phyloP scores from a whole-genome alignment of 2,888 invertebrate genomes.

The Trimorus sp. region DNA sequence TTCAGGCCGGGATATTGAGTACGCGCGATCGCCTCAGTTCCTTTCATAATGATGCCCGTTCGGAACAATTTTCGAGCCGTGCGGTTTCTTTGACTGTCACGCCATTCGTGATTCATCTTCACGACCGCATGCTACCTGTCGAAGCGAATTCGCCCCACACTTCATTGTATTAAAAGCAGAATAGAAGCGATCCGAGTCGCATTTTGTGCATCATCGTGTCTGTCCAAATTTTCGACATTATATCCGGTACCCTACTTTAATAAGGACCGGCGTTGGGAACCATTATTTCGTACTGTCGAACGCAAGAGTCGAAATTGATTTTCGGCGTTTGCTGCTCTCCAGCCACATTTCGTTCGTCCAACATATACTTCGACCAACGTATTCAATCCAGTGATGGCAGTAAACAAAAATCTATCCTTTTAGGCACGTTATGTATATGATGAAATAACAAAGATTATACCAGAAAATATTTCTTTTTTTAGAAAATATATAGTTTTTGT shows the following conservation, averaged over 20 bases:
- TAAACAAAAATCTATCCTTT: no score
- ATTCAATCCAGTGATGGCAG: no score
- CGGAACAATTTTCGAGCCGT: slow-evolving; percentile 76
- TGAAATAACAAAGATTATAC: no score
- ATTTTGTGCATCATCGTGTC: slow-evolving; percentile 40
- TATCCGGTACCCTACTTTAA: slow-evolving; percentile 20
- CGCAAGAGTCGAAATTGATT: neutral
- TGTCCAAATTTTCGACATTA: slow-evolving; percentile 54
- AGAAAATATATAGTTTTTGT: no score
- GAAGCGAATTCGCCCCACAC: slow-evolving; percentile 52
- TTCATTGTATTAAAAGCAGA: slow-evolving; percentile 38
- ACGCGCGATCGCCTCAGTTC: slow-evolving; percentile 76
- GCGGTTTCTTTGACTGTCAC: slow-evolving; percentile 80
- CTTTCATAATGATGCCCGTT: slow-evolving; percentile 78
- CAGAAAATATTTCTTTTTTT: no score
- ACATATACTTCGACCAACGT: no score
- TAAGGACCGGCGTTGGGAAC: slow-evolving; percentile 9
- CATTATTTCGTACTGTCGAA: no score
- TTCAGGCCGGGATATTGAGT: slow-evolving; percentile 73
- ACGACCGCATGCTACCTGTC: slow-evolving; percentile 65
- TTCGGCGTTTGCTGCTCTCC: no score
- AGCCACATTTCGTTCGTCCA: no score
- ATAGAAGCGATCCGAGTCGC: slow-evolving; percentile 52
- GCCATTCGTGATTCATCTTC: slow-evolving; percentile 69
- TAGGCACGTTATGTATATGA: no score